A percentile compares a stretch with the other conserved stretches of the same genome.
Conservation (phyloP, 1,140 invertebrate genomes). For the Plectrocnemia conspersa region DNA sequence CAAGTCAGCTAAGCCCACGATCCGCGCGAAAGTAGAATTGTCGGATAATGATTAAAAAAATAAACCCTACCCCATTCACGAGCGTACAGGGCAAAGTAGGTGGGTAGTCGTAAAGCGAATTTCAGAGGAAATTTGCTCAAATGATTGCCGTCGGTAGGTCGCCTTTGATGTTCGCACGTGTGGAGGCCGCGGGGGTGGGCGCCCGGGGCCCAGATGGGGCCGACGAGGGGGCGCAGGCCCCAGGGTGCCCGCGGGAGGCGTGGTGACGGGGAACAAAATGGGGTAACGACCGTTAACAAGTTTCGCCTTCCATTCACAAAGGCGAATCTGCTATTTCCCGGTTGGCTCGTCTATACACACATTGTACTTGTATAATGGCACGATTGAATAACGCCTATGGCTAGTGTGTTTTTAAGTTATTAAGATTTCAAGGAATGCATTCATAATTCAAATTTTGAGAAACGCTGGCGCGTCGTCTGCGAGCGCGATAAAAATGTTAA, state of each 20-base stretch:
- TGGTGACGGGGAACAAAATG: slow-evolving; percentile 40
- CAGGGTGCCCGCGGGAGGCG: slow-evolving; percentile 40
- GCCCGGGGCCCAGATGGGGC: slow-evolving; percentile 7
- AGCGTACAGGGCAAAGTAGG: background rate
- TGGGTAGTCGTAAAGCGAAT: slow-evolving; percentile 19
- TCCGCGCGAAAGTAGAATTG: slow-evolving; percentile 13
- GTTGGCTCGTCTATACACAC: slow-evolving; percentile 1
- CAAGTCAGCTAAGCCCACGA: too few species aligned
- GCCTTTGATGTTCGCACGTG: slow-evolving; percentile 27
- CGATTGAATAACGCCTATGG: too few species aligned
- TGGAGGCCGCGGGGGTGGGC: slow-evolving; percentile 21
- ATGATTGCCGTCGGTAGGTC: slow-evolving; percentile 22
- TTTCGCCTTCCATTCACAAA: slow-evolving; percentile 18
- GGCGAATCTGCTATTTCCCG: slow-evolving; percentile 6
- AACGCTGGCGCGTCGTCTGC: too few species aligned
- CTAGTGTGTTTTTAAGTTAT: too few species aligned
- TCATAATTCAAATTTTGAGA: too few species aligned
- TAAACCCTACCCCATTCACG: slow-evolving; percentile 13
- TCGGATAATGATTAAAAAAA: slow-evolving; percentile 25
- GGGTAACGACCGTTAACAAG: slow-evolving; percentile 16
- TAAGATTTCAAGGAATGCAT: too few species aligned
- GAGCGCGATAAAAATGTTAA: too few species aligned
- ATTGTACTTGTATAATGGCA: too few species aligned
- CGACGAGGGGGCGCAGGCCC: slow-evolving; percentile 35
- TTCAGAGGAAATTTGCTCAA: slow-evolving; percentile 23